Evolutionary conservation across 2,888 invertebrate species (phyloP).

Genomic region (Drosophila antonietae): DNA sequence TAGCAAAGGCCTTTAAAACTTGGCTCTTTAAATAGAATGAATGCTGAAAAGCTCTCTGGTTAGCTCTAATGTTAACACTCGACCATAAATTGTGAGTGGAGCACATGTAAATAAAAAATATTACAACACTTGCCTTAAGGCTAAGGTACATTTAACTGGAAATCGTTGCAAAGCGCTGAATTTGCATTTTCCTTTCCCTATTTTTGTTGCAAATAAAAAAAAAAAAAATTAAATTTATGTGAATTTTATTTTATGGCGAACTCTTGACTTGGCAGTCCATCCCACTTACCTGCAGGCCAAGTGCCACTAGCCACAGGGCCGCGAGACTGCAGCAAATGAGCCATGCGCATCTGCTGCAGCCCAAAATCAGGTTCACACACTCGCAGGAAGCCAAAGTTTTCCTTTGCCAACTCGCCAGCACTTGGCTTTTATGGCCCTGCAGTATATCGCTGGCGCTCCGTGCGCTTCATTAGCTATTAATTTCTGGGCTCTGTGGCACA

Average conservation of each 20-base stretch:
- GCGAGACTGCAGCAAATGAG: conserved; percentile 61
- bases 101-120: conserved; percentile 37
- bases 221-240: conserved; percentile 54
- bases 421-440: conserved; percentile 64
- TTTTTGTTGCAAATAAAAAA: conserved; percentile 16
- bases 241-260: conserved; percentile 54
- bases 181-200: conserved; percentile 24
- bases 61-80: conserved; percentile 18
- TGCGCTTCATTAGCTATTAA: conserved; percentile 72
- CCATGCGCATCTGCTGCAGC: conserved; percentile 45
- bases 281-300: conserved; percentile 35
- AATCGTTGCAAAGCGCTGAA: conserved; percentile 49
- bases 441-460: conserved; percentile 30
- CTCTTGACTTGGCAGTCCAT: conserved; percentile 45
- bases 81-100: conserved; percentile 46
- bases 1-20: not conserved
- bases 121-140: conserved; percentile 15
- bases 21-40: conserved; percentile 12
- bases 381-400: conserved; percentile 10
- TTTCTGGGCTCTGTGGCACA: conserved; percentile 35
- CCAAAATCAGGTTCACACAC: conserved; percentile 14
- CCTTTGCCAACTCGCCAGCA: conserved; percentile 29
- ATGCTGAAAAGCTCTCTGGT: conserved; percentile 3
- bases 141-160: conserved; percentile 36
- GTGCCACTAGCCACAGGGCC: conserved; percentile 25